Evolutionary conservation across 2,113 vertebrate genomes (phyloP), one percentile per base, ranked within the genome.

Genomic region (Nesogale talazaci): DNA sequence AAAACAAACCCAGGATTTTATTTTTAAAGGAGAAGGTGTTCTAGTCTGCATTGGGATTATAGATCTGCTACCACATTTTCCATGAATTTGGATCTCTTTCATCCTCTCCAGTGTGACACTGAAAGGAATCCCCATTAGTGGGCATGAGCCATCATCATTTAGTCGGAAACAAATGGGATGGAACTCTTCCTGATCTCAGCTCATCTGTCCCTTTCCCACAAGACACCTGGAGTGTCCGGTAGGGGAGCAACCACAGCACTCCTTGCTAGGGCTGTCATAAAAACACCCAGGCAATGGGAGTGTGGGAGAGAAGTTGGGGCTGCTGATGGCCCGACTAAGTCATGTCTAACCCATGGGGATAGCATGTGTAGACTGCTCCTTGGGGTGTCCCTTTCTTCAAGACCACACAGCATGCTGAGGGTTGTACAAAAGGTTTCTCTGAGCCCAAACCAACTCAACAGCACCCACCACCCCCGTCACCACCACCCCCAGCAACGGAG

Each of bases 1-100:
- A 86, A 82, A 19, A 1, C 90, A 72, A 85, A 77, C 67, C 69
- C 2, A 23, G 76, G 70, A 91, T 84, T 90, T 88, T 89, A 90
- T 85, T 79, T 61, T 95, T 87, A 46, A 92, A 94, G 34, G 34
- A 67, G 16, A 86, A 9, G 77, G 79, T 23, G 38, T 40, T 59
- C 27, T 52, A n/a, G 57, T 83, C n/a, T 72, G 42, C 23, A 23
- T 11, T 23, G 46, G 86, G 65, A 67, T 86, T 94, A 61, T 31
- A 31, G 84, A 89, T 83, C 42, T 83, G 92, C 86, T 94, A 31
- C 14, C 57, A 70, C 19, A 75, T 10, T 52, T 90, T 83, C 46
- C 69, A 61, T 76, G 87, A 89, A 75, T 88, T 72, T 40, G 11
- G 86, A 76, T 86, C 78, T 65, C 29, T 75, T 46, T 88, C 22